These are phyloP conservation scores for Epinephelus awoara DNA, from an alignment of 2,797 vertebrate genomes.

Conservation along the genomic window DNA sequence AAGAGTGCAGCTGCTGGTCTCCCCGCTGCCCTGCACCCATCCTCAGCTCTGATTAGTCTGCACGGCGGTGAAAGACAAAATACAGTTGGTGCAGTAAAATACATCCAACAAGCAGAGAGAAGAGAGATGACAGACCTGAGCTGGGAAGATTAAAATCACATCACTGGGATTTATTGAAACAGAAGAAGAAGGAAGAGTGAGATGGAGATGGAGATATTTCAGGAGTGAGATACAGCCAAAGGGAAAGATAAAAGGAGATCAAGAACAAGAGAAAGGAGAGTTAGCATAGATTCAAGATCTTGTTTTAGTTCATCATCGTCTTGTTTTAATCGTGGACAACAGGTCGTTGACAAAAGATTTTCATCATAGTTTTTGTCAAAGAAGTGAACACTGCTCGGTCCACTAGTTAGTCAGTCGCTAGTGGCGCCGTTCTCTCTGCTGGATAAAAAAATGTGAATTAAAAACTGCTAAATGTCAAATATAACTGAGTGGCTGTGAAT, in stretches of 20 bases:
- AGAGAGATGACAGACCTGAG: neutral
- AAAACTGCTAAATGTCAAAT: no score
- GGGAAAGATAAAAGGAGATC: neutral
- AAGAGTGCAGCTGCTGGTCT: slow-evolving; percentile 25
- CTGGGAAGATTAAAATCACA: neutral
- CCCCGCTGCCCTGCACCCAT: neutral
- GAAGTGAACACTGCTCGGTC: no score
- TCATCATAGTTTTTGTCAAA: no score
- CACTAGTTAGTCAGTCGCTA: no score
- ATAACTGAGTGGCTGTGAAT: no score
- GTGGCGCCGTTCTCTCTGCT: no score
- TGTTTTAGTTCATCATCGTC: no score
- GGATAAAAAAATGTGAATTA: no score
- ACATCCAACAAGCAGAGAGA: neutral
- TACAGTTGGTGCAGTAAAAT: neutral
- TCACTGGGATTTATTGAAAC: neutral
- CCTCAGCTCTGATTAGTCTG: slow-evolving; percentile 2
- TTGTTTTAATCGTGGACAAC: no score
- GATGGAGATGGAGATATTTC: neutral
- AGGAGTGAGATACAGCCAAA: neutral
- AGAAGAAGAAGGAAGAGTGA: neutral
- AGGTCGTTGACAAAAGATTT: no score
- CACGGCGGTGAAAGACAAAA: neutral
- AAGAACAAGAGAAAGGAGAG: no score
- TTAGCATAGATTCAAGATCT: no score